Evolutionary conservation across 2,888 invertebrate genomes (phyloP).

Genomic region (Dorcus parallelipipedus): DNA sequence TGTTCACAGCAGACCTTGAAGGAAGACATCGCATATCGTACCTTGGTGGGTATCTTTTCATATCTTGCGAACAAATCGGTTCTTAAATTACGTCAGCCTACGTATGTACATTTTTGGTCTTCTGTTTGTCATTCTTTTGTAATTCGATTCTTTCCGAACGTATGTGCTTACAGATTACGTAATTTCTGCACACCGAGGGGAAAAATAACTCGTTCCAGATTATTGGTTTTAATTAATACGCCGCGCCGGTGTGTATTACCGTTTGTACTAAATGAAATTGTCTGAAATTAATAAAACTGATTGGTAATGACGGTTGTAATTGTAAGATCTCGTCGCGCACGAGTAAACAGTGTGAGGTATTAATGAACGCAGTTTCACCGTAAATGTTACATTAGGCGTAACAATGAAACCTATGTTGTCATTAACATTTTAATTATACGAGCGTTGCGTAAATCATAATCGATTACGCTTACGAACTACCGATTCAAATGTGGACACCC

Average conservation of each 20-base stretch:
- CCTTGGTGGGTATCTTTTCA: no score
- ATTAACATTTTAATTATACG: background rate
- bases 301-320: background rate
- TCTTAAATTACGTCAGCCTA: no score
- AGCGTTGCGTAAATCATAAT: background rate
- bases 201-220: slow-evolving; percentile 1
- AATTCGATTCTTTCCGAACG: background rate
- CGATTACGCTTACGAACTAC: background rate
- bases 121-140: background rate
- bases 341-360: background rate
- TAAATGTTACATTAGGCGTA: background rate
- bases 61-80: no score
- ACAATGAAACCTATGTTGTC: background rate
- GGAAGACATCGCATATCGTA: no score
- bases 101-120: background rate
- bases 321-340: background rate
- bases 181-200: background rate
- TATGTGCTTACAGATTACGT: background rate
- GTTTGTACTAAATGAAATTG: background rate
- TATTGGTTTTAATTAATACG: slow-evolving; percentile 4
- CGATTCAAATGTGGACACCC: background rate
- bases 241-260: background rate
- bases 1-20: background rate
- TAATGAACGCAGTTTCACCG: background rate
- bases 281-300: background rate